These are phyloP conservation scores for Tiphia femorata DNA, from an alignment of 2,888 invertebrate species.

Conservation along the genomic window DNA sequence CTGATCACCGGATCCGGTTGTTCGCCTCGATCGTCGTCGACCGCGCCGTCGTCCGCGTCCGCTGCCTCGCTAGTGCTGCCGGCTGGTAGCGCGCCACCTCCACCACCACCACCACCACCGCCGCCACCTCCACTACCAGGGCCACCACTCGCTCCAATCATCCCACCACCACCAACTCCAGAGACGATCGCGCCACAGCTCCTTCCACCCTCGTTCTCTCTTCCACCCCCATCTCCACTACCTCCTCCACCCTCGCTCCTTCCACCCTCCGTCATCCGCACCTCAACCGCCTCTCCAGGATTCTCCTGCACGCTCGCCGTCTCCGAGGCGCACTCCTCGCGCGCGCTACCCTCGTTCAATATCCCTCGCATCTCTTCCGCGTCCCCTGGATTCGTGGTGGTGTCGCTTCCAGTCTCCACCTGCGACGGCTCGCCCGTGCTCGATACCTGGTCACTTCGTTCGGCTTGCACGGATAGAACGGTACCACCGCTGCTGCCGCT, in stretches of 20 bases:
- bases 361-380: constrained; percentile 58
- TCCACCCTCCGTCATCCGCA: constrained; percentile 11
- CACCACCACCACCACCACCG: constrained; percentile 37
- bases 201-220: neutral
- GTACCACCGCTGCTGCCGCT: constrained; percentile 45
- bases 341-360: constrained; percentile 45
- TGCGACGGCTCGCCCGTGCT: constrained; percentile 79
- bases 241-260: constrained; percentile 35
- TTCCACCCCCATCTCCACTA: constrained; percentile 33
- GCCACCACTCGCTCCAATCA: neutral
- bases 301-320: constrained; percentile 55
- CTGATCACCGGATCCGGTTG: constrained; percentile 30
- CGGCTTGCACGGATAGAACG: constrained; percentile 39
- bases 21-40: constrained; percentile 68
- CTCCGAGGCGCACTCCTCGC: constrained; percentile 61
- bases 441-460: constrained; percentile 77
- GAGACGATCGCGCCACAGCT: neutral
- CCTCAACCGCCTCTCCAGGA: constrained; percentile 38
- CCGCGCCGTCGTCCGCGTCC: constrained; percentile 64
- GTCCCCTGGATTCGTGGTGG: constrained; percentile 72
- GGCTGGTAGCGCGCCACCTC: constrained; percentile 48
- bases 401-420: constrained; percentile 71
- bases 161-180: neutral
- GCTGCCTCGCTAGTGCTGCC: constrained; percentile 56
- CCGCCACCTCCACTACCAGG: constrained; percentile 8